Base-by-base conservation (phyloP, 1,140 invertebrate genomes). In the Copidosoma floridanum region DNA sequence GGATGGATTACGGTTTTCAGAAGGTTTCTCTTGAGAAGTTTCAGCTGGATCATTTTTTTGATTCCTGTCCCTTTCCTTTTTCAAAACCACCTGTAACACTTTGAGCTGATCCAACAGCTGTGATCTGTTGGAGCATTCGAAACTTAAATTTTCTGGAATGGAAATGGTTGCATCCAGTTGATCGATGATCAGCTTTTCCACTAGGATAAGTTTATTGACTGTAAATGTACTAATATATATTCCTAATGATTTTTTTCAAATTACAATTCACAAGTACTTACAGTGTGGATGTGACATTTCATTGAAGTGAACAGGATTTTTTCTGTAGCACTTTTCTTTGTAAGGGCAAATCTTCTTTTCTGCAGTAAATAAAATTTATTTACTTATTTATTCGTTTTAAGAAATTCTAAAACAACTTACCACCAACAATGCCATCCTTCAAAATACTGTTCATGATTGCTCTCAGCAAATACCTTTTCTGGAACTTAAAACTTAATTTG, bases 251-350 rank as follows among this genome's bases (percentile, higher is more conserved):
- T 50, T 47, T 62, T 37, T 26, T 23, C 35, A n/a, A 53, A 40
- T 24, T 14, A 41, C 78, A 46, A 40, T 26, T 46, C 41, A n/a
- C n/a, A n/a, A n/a, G n/a, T 59, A 74, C 72, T 81, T 82, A 91
- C 89, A 83, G 70, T 91, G 88, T 6, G 86, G 84, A 84, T 95
- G 93, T 48, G 83, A 83, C 78, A 85, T 93, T 73, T 94, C 86
- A 43, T 82, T 82, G 51, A 94, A 88, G 79, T 95, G 92, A 65
- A 87, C 84, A 6, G 89, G 88, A 83, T 93, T 94, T 66, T 86
- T 84, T 63, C 92, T 81, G 68, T 92, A 94, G 70, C 92, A 95
- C 54, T 66, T 69, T 55, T 77, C 73, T 61, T 71, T 71, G 23
- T 65, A 77, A 12, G 75, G 74, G 52, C 75, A 78, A 11, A 41